A percentile compares a stretch with the other conserved stretches of the same genome.
Conservation (phyloP, 2,888 invertebrate genomes). For the Acleris holmiana region DNA sequence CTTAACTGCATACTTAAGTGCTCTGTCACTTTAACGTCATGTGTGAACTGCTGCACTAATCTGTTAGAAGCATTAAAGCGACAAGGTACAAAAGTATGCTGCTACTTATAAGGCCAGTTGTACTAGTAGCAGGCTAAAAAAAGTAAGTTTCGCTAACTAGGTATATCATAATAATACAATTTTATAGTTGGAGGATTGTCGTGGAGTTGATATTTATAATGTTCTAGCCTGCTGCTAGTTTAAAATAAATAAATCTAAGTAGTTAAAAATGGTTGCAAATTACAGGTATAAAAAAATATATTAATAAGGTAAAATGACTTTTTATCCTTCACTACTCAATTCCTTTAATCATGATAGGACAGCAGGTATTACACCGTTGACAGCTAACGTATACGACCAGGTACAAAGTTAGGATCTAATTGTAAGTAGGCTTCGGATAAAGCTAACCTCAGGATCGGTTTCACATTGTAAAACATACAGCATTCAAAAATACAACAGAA, state of each 20-base stretch:
- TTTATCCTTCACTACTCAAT: conserved; percentile 61
- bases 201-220: too few relatives aligned
- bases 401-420: conserved; percentile 36
- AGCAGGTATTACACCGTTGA: conserved; percentile 25
- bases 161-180: background rate
- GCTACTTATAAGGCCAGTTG: too few relatives aligned
- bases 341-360: conserved; percentile 51
- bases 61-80: too few relatives aligned
- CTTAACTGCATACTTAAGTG: too few relatives aligned
- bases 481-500: conserved; percentile 12
- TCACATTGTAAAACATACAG: conserved; percentile 15
- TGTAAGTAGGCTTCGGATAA: conserved; percentile 33
- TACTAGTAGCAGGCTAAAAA: too few relatives aligned
- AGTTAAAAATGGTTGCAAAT: conserved; percentile 32
- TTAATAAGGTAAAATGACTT: conserved; percentile 44
- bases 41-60: too few relatives aligned
- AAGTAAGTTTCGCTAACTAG: too few relatives aligned
- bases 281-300: conserved; percentile 40
- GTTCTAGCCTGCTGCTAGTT: too few relatives aligned
- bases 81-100: too few relatives aligned
- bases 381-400: conserved; percentile 36
- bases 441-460: conserved; percentile 30
- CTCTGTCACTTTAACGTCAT: too few relatives aligned
- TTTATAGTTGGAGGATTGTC: background rate
- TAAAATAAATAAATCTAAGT: too few relatives aligned